Percentiles rank a stretch among this genome's conserved stretches.
Conservation (phyloP, 2,113 vertebrate genomes). For the Pycnonotus jocosus region DNA sequence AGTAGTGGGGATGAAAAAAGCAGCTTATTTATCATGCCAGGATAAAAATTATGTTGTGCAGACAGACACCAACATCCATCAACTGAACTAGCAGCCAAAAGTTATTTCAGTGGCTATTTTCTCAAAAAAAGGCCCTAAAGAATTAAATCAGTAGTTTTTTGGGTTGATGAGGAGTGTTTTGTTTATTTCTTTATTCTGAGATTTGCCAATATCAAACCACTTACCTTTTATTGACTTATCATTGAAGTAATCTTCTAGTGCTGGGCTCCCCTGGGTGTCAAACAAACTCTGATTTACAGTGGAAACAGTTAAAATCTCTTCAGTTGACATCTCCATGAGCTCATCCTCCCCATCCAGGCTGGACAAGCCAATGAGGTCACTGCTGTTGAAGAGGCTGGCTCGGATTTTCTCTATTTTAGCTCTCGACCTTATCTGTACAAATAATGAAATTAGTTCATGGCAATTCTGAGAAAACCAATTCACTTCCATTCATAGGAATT, state of each 20-base stretch:
- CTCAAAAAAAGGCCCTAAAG: not conserved
- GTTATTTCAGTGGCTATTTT: not conserved
- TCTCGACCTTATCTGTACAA: slow-evolving; percentile 86
- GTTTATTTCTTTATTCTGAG: not conserved
- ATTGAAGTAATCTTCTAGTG: slow-evolving; percentile 92
- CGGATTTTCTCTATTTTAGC: slow-evolving; percentile 98
- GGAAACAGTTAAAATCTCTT: slow-evolving; percentile 95
- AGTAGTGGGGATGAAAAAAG: not conserved
- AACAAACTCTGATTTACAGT: slow-evolving; percentile 97
- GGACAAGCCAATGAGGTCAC: slow-evolving; percentile 93
- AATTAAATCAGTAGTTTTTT: not conserved
- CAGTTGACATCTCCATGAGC: slow-evolving; percentile 95
- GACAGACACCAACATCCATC: not conserved
- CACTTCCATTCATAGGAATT: not conserved
- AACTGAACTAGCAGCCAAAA: not conserved
- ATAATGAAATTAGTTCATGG: not conserved
- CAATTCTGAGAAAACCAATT: not conserved
- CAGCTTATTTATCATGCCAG: not conserved
- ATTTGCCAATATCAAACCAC: not conserved
- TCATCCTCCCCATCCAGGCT: slow-evolving; percentile 95
- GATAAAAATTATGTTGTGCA: not conserved
- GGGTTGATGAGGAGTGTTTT: not conserved
- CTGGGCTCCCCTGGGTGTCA: slow-evolving; percentile 95
- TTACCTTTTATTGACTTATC: slow-evolving; percentile 92
- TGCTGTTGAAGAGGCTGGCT: slow-evolving; percentile 96